Percentiles rank a stretch among this genome's conserved stretches.
These are phyloP conservation scores for Pseudoatta argentina DNA, from an alignment of 1,140 invertebrate genomes.

Conservation along the genomic window DNA sequence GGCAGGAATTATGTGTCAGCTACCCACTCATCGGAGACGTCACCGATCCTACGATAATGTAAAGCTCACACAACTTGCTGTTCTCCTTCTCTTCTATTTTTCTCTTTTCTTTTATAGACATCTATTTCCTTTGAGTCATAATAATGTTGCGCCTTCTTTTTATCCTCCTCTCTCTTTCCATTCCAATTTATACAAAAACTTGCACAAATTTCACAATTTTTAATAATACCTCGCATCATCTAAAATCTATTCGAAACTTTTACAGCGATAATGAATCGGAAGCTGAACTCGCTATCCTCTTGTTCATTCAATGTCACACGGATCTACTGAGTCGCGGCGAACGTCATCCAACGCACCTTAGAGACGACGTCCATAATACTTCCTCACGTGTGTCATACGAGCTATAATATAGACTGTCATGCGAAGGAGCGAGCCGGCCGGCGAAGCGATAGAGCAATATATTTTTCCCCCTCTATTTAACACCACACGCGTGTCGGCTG, in stretches of 20 bases:
- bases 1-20: background rate
- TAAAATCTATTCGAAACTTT: background rate
- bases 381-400: background rate
- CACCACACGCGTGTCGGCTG: conserved; percentile 41
- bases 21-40: background rate
- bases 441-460: conserved; percentile 24
- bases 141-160: background rate
- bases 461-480: conserved; percentile 64
- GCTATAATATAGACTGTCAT: conserved; percentile 19
- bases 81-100: background rate
- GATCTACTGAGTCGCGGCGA: no score
- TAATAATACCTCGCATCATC: background rate
- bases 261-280: background rate
- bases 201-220: background rate
- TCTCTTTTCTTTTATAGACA: background rate
- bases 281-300: background rate
- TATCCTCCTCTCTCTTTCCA: background rate
- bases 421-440: conserved; percentile 5
- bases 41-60: background rate
- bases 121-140: background rate
- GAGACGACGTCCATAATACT: background rate
- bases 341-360: background rate
- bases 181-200: background rate
- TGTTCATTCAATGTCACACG: background rate
- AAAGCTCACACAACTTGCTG: background rate